These are phyloP conservation scores for Nezara viridula DNA, from an alignment of 2,888 invertebrate species.

Conservation along the genomic window DNA sequence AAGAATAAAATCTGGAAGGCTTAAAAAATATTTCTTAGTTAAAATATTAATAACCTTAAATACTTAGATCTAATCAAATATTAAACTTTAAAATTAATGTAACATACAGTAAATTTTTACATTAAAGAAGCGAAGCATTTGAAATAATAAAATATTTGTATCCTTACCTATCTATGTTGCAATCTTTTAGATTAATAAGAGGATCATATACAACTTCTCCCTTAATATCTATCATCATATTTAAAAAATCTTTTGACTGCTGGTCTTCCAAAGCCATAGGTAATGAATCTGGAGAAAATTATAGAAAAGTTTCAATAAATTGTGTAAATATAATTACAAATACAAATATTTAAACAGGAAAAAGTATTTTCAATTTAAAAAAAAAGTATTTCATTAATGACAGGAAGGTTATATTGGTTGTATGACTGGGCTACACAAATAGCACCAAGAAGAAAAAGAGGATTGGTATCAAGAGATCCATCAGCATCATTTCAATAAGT, in stretches of 20 bases:
- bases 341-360: not conserved
- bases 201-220: slow-evolving; percentile 25
- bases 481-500: no score
- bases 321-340: not conserved
- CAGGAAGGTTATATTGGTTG: no score
- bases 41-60: no score
- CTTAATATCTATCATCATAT: slow-evolving; percentile 22
- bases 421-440: no score
- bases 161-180: slow-evolving; percentile 30
- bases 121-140: no score
- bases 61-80: no score
- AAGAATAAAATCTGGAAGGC: not conserved
- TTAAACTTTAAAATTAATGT: no score
- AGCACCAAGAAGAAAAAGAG: no score
- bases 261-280: slow-evolving; percentile 47
- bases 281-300: slow-evolving; percentile 15
- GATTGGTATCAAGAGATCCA: no score
- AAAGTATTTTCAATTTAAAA: not conserved
- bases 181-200: slow-evolving; percentile 27
- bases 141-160: no score
- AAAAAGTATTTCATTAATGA: not conserved
- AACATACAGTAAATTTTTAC: no score
- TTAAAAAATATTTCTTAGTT: no score
- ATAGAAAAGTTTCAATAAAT: not conserved
- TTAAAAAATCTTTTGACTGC: not conserved